Conservation (phyloP, 2,797 vertebrate genomes). For the Sebastiscus tertius region DNA sequence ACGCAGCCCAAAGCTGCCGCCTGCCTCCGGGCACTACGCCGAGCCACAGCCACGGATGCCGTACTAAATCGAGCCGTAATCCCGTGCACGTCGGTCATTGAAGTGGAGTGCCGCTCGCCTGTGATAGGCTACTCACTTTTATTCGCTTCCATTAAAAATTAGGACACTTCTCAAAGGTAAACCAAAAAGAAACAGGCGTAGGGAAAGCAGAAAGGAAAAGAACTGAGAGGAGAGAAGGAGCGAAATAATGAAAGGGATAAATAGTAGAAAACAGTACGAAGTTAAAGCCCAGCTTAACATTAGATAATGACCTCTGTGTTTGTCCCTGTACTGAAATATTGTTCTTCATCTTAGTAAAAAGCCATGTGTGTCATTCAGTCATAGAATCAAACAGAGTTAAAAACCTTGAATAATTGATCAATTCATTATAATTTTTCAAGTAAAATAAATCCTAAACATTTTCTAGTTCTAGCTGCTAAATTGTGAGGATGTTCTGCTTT, state of each 20-base stretch:
- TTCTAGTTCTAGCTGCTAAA: neutral
- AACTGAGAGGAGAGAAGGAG: neutral
- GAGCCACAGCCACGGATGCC: neutral
- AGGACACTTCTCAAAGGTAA: constrained; percentile 52
- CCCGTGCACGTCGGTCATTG: constrained; percentile 18
- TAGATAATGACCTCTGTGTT: neutral
- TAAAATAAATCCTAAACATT: neutral
- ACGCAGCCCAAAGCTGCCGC: constrained; percentile 12
- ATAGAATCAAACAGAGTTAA: neutral
- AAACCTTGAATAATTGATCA: neutral
- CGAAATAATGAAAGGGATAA: neutral
- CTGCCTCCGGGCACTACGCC: constrained; percentile 32
- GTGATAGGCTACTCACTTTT: constrained; percentile 37
- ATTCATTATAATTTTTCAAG: neutral
- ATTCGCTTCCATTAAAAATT: constrained; percentile 41
- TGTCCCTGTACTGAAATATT: neutral
- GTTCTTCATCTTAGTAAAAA: neutral
- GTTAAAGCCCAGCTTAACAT: neutral
- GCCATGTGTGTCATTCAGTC: neutral
- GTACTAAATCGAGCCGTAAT: neutral
- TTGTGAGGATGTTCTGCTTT: neutral
- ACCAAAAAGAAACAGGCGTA: constrained; percentile 19
- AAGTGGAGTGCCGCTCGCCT: constrained; percentile 18
- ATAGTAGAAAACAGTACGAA: neutral
- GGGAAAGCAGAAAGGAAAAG: neutral